phyloP scores from a whole-genome alignment of 2,888 invertebrate genomes.

The Coenonympha glycerion region DNA sequence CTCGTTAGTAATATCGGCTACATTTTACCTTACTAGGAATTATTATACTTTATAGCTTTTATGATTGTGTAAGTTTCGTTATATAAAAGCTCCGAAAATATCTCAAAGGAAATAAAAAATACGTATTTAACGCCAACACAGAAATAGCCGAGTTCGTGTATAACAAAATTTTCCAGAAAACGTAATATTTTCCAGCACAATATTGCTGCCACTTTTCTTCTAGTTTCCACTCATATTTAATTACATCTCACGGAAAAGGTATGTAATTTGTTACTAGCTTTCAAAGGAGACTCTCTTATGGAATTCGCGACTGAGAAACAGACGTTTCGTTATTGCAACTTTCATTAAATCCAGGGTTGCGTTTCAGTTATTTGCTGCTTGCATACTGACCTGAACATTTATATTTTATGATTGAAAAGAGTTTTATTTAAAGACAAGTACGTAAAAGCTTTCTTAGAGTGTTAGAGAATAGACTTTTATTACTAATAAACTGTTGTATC shows the following conservation, averaged over 20 bases:
- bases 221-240: slow-evolving; percentile 6
- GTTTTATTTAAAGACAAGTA: no score
- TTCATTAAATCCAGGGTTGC: slow-evolving; percentile 26
- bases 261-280: slow-evolving; percentile 8
- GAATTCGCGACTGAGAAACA: slow-evolving; percentile 25
- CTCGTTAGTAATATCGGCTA: no score
- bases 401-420: neutral
- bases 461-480: no score
- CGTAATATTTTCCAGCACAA: neutral
- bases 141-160: neutral
- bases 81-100: neutral
- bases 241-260: slow-evolving; percentile 11
- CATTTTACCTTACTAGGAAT: no score
- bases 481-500: no score
- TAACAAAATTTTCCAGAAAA: neutral
- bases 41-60: no score
- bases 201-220: neutral
- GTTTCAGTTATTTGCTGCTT: slow-evolving; percentile 18
- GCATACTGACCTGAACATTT: slow-evolving; percentile 10
- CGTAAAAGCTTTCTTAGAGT: no score
- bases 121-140: no score
- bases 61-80: no score
- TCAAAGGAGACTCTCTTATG: slow-evolving; percentile 14
- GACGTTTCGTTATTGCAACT: slow-evolving; percentile 27
- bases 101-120: neutral